These are phyloP conservation scores for Zygogramma bicolorata DNA, from an alignment of 2,888 invertebrate species.

Conservation along the genomic window DNA sequence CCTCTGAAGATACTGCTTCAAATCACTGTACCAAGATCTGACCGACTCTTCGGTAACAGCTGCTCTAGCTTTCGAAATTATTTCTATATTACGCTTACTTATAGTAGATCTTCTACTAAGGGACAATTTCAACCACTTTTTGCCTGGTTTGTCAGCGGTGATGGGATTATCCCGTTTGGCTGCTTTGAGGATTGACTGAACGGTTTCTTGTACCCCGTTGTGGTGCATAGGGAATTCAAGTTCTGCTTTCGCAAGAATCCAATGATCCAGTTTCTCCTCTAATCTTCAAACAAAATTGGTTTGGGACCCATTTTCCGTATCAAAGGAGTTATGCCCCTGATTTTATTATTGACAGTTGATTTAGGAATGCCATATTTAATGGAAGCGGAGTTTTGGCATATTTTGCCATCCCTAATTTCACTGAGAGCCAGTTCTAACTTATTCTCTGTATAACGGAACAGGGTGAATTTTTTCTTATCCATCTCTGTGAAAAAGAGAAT, in stretches of 20 bases:
- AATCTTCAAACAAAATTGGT: constrained; percentile 23
- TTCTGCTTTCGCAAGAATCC: constrained; percentile 38
- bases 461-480: too few species aligned
- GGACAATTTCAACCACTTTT: too few species aligned
- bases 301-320: constrained; percentile 37
- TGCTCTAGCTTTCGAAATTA: too few species aligned
- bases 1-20: too few species aligned
- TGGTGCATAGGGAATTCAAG: constrained; percentile 39
- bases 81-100: too few species aligned
- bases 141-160: too few species aligned
- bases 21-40: too few species aligned
- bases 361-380: constrained; percentile 34
- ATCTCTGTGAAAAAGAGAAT: neutral
- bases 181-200: neutral
- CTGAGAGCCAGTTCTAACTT: neutral
- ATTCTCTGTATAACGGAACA: too few species aligned
- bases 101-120: too few species aligned
- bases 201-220: constrained; percentile 29
- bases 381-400: constrained; percentile 20
- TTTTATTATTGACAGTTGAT: constrained; percentile 31
- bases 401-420: constrained; percentile 12
- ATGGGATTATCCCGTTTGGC: neutral
- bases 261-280: constrained; percentile 33
- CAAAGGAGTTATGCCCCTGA: constrained; percentile 23
- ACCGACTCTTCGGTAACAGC: too few species aligned